Evolutionary conservation across 2,888 invertebrate species (phyloP).

Genomic region (Lasioglossum malachurum): DNA sequence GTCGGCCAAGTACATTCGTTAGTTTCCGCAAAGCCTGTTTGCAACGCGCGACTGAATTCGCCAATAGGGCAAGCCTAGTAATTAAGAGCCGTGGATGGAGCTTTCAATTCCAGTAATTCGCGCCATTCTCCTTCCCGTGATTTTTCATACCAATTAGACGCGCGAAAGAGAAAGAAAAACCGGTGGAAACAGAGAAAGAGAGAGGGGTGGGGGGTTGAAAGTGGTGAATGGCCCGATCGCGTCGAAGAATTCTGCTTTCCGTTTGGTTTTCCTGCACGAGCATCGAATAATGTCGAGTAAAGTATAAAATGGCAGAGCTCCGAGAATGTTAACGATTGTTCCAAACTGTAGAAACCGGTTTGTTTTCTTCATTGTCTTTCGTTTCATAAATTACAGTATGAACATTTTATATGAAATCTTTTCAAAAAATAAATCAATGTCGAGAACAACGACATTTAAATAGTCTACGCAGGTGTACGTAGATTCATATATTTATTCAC

Average conservation of each 20-base stretch:
- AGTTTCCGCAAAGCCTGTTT: slow-evolving; percentile 45
- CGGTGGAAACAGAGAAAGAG: neutral
- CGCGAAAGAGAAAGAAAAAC: slow-evolving; percentile 15
- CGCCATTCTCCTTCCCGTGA: slow-evolving; percentile 51
- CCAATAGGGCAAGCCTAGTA: slow-evolving; percentile 59
- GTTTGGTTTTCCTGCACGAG: slow-evolving; percentile 7
- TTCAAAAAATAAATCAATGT: neutral
- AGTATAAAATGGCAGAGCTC: neutral
- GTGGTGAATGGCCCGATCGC: slow-evolving; percentile 33
- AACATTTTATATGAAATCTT: neutral
- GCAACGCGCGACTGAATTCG: slow-evolving; percentile 57
- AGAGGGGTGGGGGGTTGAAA: neutral
- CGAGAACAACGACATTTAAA: neutral
- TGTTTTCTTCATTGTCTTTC: neutral
- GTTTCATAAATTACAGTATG: neutral
- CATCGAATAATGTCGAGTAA: slow-evolving; percentile 7
- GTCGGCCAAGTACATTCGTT: slow-evolving; percentile 68
- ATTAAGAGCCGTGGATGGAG: slow-evolving; percentile 59
- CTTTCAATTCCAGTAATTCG: slow-evolving; percentile 62
- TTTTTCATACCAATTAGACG: slow-evolving; percentile 64
- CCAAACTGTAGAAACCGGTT: neutral
- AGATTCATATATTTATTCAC: neutral
- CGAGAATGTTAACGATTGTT: neutral
- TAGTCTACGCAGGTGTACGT: neutral
- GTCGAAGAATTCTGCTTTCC: slow-evolving; percentile 32